These are phyloP conservation scores for Sesia apiformis DNA, from an alignment of 2,888 invertebrate genomes.

Conservation along the genomic window DNA sequence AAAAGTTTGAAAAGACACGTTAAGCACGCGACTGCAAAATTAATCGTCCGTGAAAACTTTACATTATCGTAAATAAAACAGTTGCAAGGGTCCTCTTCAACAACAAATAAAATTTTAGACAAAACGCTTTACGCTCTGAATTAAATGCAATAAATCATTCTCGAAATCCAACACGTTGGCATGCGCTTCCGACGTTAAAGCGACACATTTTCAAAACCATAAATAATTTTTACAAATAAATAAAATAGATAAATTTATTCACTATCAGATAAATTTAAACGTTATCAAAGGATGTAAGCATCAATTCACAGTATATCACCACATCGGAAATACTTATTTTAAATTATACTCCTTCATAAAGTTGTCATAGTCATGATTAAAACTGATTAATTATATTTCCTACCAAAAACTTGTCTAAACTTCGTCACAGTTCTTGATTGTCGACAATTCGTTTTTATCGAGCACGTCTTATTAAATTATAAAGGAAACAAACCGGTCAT, in stretches of 20 bases:
- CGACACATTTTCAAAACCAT: neutral
- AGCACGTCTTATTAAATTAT: slow-evolving; percentile 67
- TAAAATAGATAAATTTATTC: too few relatives aligned
- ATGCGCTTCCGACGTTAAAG: neutral
- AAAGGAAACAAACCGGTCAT: slow-evolving; percentile 48
- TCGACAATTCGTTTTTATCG: slow-evolving; percentile 26
- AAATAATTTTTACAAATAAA: too few relatives aligned
- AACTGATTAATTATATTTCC: neutral
- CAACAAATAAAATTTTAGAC: slow-evolving; percentile 34
- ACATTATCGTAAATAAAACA: slow-evolving; percentile 56
- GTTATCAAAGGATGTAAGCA: too few relatives aligned
- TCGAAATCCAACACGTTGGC: slow-evolving; percentile 20
- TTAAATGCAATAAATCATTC: slow-evolving; percentile 38
- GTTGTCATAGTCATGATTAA: slow-evolving; percentile 4
- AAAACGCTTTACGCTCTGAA: slow-evolving; percentile 29
- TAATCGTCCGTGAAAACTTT: slow-evolving; percentile 53
- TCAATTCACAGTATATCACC: too few relatives aligned
- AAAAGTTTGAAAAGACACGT: slow-evolving; percentile 12
- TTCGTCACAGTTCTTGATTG: slow-evolving; percentile 45
- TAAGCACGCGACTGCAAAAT: slow-evolving; percentile 29
- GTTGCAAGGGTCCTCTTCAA: slow-evolving; percentile 26
- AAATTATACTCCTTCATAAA: neutral
- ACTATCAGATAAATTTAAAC: too few relatives aligned
- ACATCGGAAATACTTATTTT: too few relatives aligned
- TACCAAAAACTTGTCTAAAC: slow-evolving; percentile 10